Percentiles rank a stretch among this genome's conserved stretches.
These are phyloP conservation scores for Cantharis flavilabris DNA, from an alignment of 2,888 invertebrate species.

Conservation along the genomic window DNA sequence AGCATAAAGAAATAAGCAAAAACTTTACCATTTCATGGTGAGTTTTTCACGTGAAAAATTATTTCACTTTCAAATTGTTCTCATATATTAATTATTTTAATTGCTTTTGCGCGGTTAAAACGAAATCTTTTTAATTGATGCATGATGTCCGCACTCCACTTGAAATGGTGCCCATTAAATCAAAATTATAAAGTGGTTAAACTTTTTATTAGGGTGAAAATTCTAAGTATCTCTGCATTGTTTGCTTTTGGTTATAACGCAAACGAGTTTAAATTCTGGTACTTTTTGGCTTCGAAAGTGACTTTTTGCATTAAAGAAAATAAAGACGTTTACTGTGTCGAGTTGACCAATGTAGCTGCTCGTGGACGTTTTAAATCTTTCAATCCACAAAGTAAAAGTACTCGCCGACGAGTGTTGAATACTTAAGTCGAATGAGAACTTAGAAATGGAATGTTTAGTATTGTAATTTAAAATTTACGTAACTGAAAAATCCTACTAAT, in stretches of 20 bases:
- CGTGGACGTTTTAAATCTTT: constrained; percentile 51
- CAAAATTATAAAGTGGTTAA: not conserved
- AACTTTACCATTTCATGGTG: constrained; percentile 22
- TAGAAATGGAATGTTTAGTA: not conserved
- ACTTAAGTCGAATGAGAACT: constrained; percentile 31
- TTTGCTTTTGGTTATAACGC: constrained; percentile 42
- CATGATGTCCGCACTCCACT: not conserved
- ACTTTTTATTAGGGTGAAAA: not conserved
- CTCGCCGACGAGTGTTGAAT: constrained; percentile 34
- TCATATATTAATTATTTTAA: not conserved
- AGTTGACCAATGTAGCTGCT: constrained; percentile 47
- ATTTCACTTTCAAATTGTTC: not conserved
- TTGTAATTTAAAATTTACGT: constrained; percentile 7
- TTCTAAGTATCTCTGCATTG: not conserved
- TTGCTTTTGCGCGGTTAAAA: not conserved
- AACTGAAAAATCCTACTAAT: constrained; percentile 42
- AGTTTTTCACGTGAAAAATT: constrained; percentile 1
- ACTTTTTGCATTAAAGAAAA: constrained; percentile 52
- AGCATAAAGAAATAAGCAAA: constrained; percentile 23
- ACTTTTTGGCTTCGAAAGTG: constrained; percentile 47
- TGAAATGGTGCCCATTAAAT: not conserved
- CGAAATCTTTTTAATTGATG: not conserved
- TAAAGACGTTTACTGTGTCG: constrained; percentile 53
- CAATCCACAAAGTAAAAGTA: constrained; percentile 44
- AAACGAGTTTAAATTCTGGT: constrained; percentile 52